These are phyloP conservation scores for Prietella phreatophila DNA, from an alignment of 2,113 vertebrate genomes.

Conservation along the genomic window DNA sequence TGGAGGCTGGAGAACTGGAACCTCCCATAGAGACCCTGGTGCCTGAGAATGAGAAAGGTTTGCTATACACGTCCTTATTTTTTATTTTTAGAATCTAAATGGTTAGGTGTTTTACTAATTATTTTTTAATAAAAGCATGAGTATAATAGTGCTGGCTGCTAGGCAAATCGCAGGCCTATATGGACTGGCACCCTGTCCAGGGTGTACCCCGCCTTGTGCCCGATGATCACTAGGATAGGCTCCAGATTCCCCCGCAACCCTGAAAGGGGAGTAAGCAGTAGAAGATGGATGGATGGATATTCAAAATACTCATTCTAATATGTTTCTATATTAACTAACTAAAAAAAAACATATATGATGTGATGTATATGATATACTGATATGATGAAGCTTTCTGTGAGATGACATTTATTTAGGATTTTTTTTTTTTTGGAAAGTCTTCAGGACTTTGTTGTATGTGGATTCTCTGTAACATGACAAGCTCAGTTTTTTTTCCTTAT, in stretches of 20 bases:
- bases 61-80: constrained; percentile 5
- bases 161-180: not conserved
- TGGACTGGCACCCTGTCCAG: no score
- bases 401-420: not conserved
- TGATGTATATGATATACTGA: no score
- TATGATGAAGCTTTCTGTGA: not conserved
- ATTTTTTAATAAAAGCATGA: no score
- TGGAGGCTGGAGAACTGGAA: constrained; percentile 72
- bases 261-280: no score
- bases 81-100: not conserved
- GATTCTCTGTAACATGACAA: not conserved
- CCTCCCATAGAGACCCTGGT: constrained; percentile 75
- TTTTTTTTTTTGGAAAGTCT: not conserved
- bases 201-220: no score
- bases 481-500: not conserved
- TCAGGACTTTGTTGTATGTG: not conserved
- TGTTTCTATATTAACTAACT: not conserved
- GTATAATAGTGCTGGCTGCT: not conserved
- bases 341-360: no score
- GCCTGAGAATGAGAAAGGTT: constrained; percentile 78
- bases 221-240: no score
- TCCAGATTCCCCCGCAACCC: no score
- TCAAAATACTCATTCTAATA: not conserved
- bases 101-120: not conserved
- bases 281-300: not conserved